Base-by-base conservation (phyloP, 2,113 vertebrate species). In the Rhadina sibilatrix region DNA sequence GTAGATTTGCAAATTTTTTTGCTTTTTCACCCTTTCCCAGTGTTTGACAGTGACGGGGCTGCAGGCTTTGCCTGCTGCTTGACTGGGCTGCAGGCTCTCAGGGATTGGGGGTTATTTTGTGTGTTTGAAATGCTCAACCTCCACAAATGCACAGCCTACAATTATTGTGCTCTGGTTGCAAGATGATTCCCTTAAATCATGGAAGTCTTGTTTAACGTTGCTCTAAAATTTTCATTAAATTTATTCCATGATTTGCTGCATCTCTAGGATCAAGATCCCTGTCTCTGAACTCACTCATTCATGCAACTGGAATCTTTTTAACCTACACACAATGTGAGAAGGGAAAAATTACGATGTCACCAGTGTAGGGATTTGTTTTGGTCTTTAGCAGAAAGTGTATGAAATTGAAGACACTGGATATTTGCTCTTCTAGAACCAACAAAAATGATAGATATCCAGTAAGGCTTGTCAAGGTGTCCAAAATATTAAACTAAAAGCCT, bases 261-360 rank as follows among this genome's bases (percentile, higher is more conserved):
- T 15, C 44, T 85, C 38, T 37, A 40, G 33, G 23, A 74, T 12
- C 18, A 7, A 1, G 23, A 28, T 59, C 57, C 31, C 9, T 69
- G 35, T 4, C 33, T 87, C 85, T 38, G 59, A 86, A 40, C 7
- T 44, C 42, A 25, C 8, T 52, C 10, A 17, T 64, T 46, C 42
- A 0, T 12, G 13, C 24, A 60, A 57, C 28, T 40, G 52, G 7
- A 35, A 13, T 50, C 38, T 69, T 59, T 74, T 50, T 33, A 74
- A 75, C 8, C 2, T 16, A 3, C 0, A 1, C 16, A 25, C 23
- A 3, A 2, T 6, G 33, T 38, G 37, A 86, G 70, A 70, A 68
- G 23, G 35, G 33, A 60, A 66, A 71, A 79, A 65, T 65, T 23
- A 21, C 0, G 0, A 3, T 59, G 23, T 37, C 25, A 22, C 17